phyloP scores from a whole-genome alignment of 2,888 invertebrate species.

The Galerucella pusilla region DNA sequence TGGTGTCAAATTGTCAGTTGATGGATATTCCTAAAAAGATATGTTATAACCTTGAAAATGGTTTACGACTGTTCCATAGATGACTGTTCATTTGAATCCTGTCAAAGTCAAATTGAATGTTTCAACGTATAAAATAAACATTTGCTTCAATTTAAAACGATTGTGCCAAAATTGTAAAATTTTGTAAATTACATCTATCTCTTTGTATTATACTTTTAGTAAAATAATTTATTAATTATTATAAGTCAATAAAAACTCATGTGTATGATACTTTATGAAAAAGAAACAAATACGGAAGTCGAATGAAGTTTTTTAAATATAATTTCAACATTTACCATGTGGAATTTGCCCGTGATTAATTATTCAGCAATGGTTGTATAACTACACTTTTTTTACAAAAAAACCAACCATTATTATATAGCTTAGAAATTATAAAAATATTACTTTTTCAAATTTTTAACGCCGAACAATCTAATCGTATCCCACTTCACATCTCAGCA shows the following conservation, averaged over 20 bases:
- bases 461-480: no score
- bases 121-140: not conserved
- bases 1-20: no score
- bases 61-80: no score
- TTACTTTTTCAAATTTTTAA: no score
- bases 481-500: not conserved
- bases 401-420: not conserved
- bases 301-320: not conserved
- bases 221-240: slow-evolving; percentile 6
- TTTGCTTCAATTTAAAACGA: slow-evolving; percentile 7
- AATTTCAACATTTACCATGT: not conserved
- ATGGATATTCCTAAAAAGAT: no score
- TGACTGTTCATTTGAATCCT: not conserved
- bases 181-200: slow-evolving; percentile 10
- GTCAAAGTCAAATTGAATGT: not conserved
- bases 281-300: not conserved
- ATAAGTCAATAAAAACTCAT: not conserved
- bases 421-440: no score
- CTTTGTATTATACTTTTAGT: slow-evolving; percentile 8
- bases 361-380: not conserved
- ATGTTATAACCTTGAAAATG: no score
- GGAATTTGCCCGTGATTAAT: not conserved
- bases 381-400: not conserved
- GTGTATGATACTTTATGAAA: not conserved
- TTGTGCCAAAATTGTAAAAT: slow-evolving; percentile 13